A percentile compares a stretch with the other conserved stretches of the same genome.
phyloP scores from a whole-genome alignment of 2,797 vertebrate genomes.

The Scomberomorus guttatus region DNA sequence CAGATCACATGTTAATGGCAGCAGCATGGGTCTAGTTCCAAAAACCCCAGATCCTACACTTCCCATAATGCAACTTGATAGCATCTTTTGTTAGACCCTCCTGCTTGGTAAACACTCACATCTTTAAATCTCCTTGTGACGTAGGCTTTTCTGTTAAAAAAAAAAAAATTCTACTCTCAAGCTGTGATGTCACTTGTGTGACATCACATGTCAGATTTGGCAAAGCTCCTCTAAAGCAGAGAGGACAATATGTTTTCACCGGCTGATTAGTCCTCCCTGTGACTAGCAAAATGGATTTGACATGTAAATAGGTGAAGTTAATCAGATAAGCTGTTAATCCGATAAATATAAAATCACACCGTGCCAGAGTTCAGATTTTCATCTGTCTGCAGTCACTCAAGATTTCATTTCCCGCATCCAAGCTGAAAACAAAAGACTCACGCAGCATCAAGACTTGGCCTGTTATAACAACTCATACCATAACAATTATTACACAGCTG shows the following conservation, averaged over 20 bases:
- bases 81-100: too few species aligned
- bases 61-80: not conserved
- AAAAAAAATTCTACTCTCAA: too few species aligned
- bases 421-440: slow-evolving; percentile 7
- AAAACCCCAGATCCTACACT: not conserved
- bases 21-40: too few species aligned
- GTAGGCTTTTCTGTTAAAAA: too few species aligned
- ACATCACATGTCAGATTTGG: too few species aligned
- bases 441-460: slow-evolving; percentile 24
- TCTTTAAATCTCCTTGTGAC: not conserved
- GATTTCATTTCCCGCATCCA: slow-evolving; percentile 10
- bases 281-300: not conserved
- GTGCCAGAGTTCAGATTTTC: not conserved
- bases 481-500: slow-evolving; percentile 31
- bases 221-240: too few species aligned
- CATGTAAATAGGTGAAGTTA: not conserved
- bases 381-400: not conserved
- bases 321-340: not conserved
- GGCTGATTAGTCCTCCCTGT: not conserved
- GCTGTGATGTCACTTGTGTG: too few species aligned
- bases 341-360: not conserved
- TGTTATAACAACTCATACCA: slow-evolving; percentile 12
- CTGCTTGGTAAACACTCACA: not conserved
- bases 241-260: not conserved
- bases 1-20: too few species aligned